phyloP scores from a whole-genome alignment of 2,113 vertebrate species.

The Neotoma lepida region DNA sequence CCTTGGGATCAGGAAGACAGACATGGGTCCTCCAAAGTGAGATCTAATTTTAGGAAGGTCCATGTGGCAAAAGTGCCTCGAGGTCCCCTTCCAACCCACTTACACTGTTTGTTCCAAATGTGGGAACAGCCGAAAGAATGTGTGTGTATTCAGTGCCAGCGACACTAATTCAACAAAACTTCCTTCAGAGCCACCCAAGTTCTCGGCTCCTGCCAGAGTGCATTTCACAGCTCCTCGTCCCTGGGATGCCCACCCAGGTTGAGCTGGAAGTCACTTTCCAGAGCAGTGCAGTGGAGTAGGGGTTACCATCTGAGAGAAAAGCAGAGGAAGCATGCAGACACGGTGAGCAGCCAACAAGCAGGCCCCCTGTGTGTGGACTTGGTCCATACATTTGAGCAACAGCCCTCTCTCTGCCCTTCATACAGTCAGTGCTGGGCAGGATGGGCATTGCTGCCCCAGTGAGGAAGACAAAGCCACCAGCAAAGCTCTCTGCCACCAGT shows the following conservation, averaged over 20 bases:
- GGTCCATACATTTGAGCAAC: accelerated
- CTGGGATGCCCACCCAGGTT: slow-evolving; percentile 59
- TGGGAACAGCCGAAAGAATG: background rate
- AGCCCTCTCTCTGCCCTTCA: accelerated
- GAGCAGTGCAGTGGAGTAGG: background rate
- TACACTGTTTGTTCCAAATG: background rate
- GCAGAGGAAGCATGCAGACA: background rate
- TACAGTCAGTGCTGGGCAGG: accelerated
- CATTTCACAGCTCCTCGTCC: background rate
- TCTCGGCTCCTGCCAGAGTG: background rate
- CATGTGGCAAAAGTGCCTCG: background rate
- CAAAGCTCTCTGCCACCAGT: background rate
- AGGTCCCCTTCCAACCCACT: background rate
- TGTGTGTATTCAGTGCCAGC: background rate
- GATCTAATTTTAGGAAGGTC: background rate
- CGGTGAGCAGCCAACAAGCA: background rate
- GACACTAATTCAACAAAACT: background rate
- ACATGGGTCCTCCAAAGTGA: background rate
- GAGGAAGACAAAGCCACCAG: background rate
- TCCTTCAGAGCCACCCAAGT: slow-evolving; percentile 52
- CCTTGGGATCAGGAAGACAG: background rate
- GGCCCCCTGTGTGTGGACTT: background rate
- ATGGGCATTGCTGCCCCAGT: accelerated
- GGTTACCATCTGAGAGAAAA: accelerated
- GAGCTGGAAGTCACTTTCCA: background rate